These are phyloP conservation scores for Emydura subglobosa DNA, from an alignment of 2,113 vertebrate species.

Conservation along the genomic window DNA sequence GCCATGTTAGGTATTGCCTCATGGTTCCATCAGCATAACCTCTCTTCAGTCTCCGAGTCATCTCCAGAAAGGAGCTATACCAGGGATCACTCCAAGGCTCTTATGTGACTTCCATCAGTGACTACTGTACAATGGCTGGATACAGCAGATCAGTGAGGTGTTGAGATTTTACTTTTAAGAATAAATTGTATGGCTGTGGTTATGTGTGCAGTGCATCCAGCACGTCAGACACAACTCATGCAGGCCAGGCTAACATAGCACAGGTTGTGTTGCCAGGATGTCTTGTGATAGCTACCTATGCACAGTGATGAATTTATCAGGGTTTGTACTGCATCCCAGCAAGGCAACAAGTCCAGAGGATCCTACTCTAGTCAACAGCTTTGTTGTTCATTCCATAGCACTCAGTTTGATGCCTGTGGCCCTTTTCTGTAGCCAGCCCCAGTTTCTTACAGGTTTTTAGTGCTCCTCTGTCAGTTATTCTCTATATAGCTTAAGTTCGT, in stretches of 20 bases:
- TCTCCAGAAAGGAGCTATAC: neutral
- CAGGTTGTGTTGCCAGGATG: neutral
- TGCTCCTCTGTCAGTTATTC: neutral
- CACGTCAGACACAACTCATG: neutral
- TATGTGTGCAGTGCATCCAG: neutral
- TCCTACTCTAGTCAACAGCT: neutral
- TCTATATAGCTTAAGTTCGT: neutral
- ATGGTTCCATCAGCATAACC: neutral
- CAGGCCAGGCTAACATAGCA: fast-evolving
- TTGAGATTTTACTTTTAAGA: neutral
- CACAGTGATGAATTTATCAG: neutral
- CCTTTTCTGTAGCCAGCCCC: neutral
- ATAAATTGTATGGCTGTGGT: neutral
- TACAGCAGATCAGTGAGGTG: neutral
- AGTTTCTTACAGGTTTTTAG: neutral
- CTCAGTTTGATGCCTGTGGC: neutral
- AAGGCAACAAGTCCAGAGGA: neutral
- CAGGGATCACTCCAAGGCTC: neutral
- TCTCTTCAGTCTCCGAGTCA: neutral
- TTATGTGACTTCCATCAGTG: neutral
- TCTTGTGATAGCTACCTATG: neutral
- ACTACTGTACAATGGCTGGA: neutral
- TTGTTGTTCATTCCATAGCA: neutral
- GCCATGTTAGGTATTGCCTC: fast-evolving
- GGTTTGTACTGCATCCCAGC: neutral